Percentiles rank a stretch among this genome's conserved stretches.
phyloP scores from a whole-genome alignment of 2,888 invertebrate genomes.

The Chrysolina oricalcia region DNA sequence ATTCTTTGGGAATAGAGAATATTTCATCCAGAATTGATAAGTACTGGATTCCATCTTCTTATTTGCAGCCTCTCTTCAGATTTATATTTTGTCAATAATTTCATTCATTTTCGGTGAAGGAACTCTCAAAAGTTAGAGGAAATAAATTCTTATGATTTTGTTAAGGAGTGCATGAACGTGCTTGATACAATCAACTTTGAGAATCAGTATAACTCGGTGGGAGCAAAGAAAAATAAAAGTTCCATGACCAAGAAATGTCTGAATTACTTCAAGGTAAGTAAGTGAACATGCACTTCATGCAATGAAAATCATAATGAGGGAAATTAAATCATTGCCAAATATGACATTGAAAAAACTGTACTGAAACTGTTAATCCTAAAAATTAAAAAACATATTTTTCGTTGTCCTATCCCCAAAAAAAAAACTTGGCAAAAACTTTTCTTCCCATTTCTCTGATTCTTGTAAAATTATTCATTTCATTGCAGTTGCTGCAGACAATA shows the following conservation, averaged over 20 bases:
- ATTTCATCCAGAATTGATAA: neutral
- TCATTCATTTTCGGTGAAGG: neutral
- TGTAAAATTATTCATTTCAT: constrained; percentile 4
- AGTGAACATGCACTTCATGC: neutral
- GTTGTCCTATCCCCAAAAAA: neutral
- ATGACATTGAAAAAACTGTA: neutral
- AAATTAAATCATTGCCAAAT: neutral
- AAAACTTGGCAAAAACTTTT: neutral
- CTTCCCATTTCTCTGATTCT: neutral
- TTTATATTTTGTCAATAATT: neutral
- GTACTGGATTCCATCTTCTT: constrained; percentile 18
- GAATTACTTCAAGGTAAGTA: constrained; percentile 19
- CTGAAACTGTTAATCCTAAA: no score
- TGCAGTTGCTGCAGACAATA: constrained; percentile 9
- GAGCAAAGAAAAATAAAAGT: neutral
- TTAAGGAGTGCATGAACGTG: constrained; percentile 21
- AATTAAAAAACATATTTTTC: neutral
- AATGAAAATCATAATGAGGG: neutral
- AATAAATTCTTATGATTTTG: constrained; percentile 19
- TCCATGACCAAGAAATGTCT: neutral
- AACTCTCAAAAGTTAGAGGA: constrained; percentile 24
- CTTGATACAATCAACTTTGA: constrained; percentile 17
- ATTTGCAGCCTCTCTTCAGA: neutral
- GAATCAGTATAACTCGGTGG: neutral
- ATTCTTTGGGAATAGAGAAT: constrained; percentile 2